These are phyloP conservation scores for Stramonita haemastoma DNA, from an alignment of 2,888 invertebrate genomes.

Conservation along the genomic window DNA sequence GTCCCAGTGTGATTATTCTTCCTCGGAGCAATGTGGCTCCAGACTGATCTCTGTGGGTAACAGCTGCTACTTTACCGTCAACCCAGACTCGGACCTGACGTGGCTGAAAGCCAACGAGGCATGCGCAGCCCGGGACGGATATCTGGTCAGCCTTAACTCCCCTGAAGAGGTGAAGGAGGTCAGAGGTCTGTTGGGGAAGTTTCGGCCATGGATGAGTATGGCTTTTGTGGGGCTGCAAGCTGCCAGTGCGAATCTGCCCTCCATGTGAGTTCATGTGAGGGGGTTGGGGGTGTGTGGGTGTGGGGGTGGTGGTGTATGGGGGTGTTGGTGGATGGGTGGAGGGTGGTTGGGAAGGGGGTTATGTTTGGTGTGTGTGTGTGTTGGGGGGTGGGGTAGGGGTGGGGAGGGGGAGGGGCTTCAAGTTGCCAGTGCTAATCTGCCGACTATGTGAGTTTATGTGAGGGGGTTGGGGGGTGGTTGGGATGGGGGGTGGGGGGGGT, in stretches of 20 bases:
- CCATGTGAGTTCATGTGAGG: constrained; percentile 18
- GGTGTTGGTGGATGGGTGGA: too few species aligned
- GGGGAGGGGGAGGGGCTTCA: too few species aligned
- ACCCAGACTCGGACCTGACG: not conserved
- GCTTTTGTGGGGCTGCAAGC: constrained; percentile 19
- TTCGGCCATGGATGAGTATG: constrained; percentile 25
- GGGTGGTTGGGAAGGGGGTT: too few species aligned
- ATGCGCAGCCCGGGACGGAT: constrained; percentile 20
- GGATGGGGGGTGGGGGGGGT: too few species aligned
- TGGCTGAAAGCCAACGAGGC: constrained; percentile 33
- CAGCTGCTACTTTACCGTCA: constrained; percentile 6
- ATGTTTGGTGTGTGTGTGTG: too few species aligned
- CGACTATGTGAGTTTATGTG: too few species aligned
- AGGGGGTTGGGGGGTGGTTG: too few species aligned
- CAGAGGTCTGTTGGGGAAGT: constrained; percentile 23
- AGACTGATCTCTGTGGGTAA: not conserved
- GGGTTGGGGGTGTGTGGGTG: too few species aligned
- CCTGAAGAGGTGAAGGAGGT: constrained; percentile 27
- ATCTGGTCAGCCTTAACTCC: constrained; percentile 13
- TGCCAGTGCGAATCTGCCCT: constrained; percentile 23
- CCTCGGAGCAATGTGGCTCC: not conserved
- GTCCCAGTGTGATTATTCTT: not conserved
- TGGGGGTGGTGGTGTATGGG: too few species aligned
- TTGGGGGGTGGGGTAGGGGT: too few species aligned
- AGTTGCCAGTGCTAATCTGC: too few species aligned